These are phyloP conservation scores for Glomeris maerens DNA, from an alignment of 1,140 invertebrate species.

Conservation along the genomic window DNA sequence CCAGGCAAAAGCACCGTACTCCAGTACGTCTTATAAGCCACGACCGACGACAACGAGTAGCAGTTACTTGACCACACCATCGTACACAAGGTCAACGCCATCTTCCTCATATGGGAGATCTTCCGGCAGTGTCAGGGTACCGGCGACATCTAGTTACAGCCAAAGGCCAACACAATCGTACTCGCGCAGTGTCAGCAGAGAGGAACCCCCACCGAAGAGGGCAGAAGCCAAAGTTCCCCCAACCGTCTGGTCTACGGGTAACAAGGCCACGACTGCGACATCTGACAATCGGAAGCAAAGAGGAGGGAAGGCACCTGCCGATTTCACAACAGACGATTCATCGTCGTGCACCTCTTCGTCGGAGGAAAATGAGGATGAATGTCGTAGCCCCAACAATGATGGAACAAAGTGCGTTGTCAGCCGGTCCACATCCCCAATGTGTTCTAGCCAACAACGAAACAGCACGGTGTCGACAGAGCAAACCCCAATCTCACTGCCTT, in stretches of 20 bases:
- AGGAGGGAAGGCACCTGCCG: constrained; percentile 15
- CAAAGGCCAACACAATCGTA: background rate
- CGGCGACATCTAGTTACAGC: background rate
- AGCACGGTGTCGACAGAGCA: too few relatives aligned
- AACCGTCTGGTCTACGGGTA: background rate
- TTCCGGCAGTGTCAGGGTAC: background rate
- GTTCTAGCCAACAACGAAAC: too few relatives aligned
- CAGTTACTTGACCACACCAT: background rate
- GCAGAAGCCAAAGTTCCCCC: background rate
- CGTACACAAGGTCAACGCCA: background rate
- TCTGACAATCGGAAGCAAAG: background rate
- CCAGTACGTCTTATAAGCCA: background rate
- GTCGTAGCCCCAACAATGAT: constrained; percentile 5
- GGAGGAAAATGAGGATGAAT: constrained; percentile 6
- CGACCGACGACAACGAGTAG: background rate
- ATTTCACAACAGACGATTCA: constrained; percentile 14
- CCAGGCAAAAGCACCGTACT: background rate
- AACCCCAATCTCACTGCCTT: background rate
- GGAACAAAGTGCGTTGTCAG: constrained; percentile 6
- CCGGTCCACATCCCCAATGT: constrained; percentile 5
- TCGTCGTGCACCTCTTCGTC: background rate
- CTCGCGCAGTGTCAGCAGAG: background rate
- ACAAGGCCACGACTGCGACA: background rate
- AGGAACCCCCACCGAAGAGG: background rate
- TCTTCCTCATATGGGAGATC: background rate